Evolutionary conservation across 2,797 vertebrate genomes (phyloP).

Genomic region (Sarcophilus harrisii): DNA sequence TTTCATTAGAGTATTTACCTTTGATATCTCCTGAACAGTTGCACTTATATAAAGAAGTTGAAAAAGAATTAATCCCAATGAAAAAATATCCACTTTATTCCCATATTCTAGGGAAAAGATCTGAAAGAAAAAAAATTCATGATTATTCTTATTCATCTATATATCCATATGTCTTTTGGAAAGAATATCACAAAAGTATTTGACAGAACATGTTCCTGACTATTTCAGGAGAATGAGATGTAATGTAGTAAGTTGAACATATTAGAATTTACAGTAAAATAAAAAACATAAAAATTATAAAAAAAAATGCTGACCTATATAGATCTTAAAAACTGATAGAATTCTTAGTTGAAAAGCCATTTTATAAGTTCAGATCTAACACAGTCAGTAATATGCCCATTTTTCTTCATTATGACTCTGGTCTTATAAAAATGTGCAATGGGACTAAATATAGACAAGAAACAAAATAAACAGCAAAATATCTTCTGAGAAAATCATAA

Average conservation of each 20-base stretch:
- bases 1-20: constrained; percentile 75
- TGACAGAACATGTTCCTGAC: neutral
- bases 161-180: constrained; percentile 11
- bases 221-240: neutral
- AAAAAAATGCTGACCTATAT: neutral
- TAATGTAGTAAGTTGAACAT: neutral
- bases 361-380: neutral
- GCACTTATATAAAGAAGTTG: constrained; percentile 71
- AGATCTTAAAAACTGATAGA: neutral
- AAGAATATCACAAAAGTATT: neutral
- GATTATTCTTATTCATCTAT: constrained; percentile 3
- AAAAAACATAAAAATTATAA: neutral
- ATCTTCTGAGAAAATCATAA: neutral
- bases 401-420: neutral
- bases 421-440: neutral
- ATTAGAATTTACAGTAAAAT: neutral
- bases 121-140: constrained; percentile 58
- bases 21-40: accelerated
- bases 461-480: neutral
- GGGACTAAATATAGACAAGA: neutral
- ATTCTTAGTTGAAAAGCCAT: neutral
- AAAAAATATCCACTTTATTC: constrained; percentile 84
- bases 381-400: neutral
- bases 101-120: constrained; percentile 57
- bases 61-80: constrained; percentile 85